These are phyloP conservation scores for Labeo catla DNA, from an alignment of 2,113 vertebrate species.

Conservation along the genomic window DNA sequence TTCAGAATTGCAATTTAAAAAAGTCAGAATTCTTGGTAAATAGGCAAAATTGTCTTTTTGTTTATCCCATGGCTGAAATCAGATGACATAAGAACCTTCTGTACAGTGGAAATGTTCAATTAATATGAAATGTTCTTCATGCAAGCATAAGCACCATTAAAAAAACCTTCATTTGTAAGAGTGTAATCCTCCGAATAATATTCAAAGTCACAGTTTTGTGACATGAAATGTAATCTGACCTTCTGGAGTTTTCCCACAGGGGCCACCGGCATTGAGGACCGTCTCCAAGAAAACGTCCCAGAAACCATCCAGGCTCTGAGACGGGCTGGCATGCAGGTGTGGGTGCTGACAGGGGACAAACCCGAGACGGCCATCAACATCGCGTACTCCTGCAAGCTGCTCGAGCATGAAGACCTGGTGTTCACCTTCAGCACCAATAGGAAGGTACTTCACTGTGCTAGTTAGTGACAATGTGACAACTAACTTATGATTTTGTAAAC, in stretches of 20 bases:
- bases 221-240: background rate
- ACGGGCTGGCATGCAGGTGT: slow-evolving; percentile 91
- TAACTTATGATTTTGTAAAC: background rate
- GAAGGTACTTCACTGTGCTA: slow-evolving; percentile 75
- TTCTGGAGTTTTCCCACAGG: slow-evolving; percentile 71
- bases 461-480: background rate
- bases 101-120: too few relatives aligned
- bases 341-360: slow-evolving; percentile 97
- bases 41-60: too few relatives aligned
- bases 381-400: slow-evolving; percentile 89
- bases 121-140: too few relatives aligned
- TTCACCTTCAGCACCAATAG: slow-evolving; percentile 88
- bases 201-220: slow-evolving; percentile 11
- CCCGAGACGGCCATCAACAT: slow-evolving; percentile 95
- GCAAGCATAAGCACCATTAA: too few relatives aligned
- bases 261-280: slow-evolving; percentile 94
- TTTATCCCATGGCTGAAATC: too few relatives aligned
- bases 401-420: slow-evolving; percentile 85
- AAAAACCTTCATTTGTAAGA: background rate
- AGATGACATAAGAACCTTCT: too few relatives aligned
- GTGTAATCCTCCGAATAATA: background rate
- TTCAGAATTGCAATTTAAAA: too few relatives aligned
- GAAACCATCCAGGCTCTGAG: slow-evolving; percentile 86
- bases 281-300: slow-evolving; percentile 90
- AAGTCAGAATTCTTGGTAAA: too few relatives aligned